Evolutionary conservation across 2,113 vertebrate species (phyloP).

Genomic region (Ardeotis arabs): DNA sequence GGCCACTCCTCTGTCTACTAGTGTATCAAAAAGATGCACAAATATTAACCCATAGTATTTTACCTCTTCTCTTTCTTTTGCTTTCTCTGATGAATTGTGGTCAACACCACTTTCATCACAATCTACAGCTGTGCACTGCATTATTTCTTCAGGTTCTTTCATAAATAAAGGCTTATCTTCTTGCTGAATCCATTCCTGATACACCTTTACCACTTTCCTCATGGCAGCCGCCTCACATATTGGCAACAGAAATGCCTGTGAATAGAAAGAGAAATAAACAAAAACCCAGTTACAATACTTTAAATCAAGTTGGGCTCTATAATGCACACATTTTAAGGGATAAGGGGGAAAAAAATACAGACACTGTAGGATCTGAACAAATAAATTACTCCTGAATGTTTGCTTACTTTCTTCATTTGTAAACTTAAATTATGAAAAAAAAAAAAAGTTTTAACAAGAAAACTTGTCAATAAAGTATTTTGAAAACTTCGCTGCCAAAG

Average conservation of each 20-base stretch:
- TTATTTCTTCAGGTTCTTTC: constrained; percentile 90
- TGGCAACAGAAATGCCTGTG: constrained; percentile 92
- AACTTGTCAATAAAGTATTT: not conserved
- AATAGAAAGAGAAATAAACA: not conserved
- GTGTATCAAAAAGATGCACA: not conserved
- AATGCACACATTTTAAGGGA: not conserved
- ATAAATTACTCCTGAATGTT: not conserved
- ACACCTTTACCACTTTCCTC: constrained; percentile 96
- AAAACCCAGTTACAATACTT: not conserved
- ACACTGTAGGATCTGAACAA: not conserved
- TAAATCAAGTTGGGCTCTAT: not conserved
- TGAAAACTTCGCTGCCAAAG: not conserved
- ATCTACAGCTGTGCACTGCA: constrained; percentile 68
- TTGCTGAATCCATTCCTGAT: constrained; percentile 98
- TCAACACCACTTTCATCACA: constrained; percentile 74
- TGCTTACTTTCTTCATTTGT: not conserved
- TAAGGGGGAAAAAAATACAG: not conserved
- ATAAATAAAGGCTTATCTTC: constrained; percentile 97
- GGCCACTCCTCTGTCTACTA: not conserved
- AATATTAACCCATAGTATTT: not conserved
- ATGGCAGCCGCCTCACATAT: constrained; percentile 97
- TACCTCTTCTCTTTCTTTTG: constrained; percentile 82
- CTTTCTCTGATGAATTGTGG: constrained; percentile 80
- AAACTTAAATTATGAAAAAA: not conserved
- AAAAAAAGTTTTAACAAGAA: not conserved